Evolutionary conservation across 2,113 vertebrate genomes (phyloP).

Genomic region (Merops nubicus): DNA sequence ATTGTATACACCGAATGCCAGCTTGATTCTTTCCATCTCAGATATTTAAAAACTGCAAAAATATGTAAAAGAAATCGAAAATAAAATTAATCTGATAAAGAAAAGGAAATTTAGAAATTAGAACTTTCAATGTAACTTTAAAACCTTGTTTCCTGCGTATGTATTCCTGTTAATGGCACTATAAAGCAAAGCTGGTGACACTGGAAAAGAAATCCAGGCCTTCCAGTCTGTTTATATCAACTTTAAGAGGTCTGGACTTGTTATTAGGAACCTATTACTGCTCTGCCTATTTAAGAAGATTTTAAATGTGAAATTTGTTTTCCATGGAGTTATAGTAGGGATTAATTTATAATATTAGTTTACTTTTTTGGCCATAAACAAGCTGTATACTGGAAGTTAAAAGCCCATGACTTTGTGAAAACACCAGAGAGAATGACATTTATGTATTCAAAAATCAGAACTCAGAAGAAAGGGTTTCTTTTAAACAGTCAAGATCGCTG

Average conservation of each 20-base stretch:
- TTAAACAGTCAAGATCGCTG: neutral
- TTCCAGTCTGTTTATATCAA: neutral
- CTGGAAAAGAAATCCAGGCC: neutral
- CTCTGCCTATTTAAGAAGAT: neutral
- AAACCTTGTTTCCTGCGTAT: neutral
- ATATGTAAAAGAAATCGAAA: neutral
- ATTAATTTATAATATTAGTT: neutral
- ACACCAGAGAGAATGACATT: neutral
- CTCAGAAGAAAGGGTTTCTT: neutral
- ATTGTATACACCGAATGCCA: accelerated
- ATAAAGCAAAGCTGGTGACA: neutral
- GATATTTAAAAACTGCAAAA: neutral
- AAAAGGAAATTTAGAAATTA: neutral
- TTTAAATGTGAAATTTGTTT: neutral
- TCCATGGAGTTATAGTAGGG: neutral
- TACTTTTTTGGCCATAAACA: neutral
- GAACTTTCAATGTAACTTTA: neutral
- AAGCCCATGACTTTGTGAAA: neutral
- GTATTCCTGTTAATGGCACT: neutral
- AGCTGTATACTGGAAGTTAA: neutral
- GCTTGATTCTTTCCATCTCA: neutral
- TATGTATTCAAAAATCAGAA: neutral
- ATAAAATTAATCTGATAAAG: neutral
- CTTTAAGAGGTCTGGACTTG: neutral
- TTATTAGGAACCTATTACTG: neutral